These are phyloP conservation scores for Conus ventricosus DNA, from an alignment of 1,140 invertebrate genomes.

Conservation along the genomic window DNA sequence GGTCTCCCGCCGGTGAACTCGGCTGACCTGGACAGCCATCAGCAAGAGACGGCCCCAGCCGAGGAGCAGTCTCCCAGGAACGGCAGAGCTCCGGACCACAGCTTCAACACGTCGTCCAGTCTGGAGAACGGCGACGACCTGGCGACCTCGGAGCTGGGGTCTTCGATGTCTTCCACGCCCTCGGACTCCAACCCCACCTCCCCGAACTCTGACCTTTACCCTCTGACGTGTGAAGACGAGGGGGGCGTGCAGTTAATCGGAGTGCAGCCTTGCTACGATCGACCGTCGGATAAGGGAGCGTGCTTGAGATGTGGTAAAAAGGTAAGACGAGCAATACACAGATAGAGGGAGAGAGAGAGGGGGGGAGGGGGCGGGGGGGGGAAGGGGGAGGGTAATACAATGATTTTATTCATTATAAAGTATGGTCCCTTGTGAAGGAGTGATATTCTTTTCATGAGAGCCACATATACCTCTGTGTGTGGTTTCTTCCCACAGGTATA, in stretches of 20 bases:
- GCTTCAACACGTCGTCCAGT: not conserved
- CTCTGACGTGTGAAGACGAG: not conserved
- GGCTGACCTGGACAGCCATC: no score
- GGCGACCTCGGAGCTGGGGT: conserved; percentile 21
- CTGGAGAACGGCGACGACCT: conserved; percentile 4
- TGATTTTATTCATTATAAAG: no score
- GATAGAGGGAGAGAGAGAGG: not conserved
- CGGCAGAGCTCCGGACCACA: not conserved
- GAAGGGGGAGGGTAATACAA: no score
- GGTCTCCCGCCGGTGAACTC: not conserved
- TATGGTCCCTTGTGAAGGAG: no score
- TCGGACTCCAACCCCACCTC: conserved; percentile 23
- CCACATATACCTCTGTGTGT: no score
- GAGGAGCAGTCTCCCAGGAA: no score
- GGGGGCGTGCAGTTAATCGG: not conserved
- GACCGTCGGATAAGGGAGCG: not conserved
- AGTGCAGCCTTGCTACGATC: conserved; percentile 4
- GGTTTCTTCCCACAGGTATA: conserved; percentile 32
- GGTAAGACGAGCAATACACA: not conserved
- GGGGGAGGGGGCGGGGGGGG: no score
- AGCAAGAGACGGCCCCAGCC: not conserved
- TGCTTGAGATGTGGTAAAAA: conserved; percentile 23
- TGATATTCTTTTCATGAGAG: no score
- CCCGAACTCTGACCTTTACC: conserved; percentile 19
- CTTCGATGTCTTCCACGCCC: not conserved